Evolutionary conservation across 2,113 vertebrate genomes (phyloP).

Genomic region (Crotalus horridus): DNA sequence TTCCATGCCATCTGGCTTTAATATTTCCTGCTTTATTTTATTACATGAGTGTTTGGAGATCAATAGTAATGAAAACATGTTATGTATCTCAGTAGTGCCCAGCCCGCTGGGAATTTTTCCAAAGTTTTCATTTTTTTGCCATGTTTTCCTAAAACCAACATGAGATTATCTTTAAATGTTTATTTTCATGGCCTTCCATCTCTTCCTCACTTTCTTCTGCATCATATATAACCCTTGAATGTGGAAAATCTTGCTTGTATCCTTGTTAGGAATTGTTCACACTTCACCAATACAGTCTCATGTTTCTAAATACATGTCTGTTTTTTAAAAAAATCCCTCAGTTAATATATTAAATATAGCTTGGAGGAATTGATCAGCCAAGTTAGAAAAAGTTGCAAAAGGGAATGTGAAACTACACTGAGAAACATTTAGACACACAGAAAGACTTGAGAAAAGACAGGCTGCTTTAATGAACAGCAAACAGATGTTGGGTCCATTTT

Average conservation of each 20-base stretch:
- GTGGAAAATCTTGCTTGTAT: neutral
- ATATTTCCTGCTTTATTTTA: slow-evolving; percentile 21
- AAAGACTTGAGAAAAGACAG: neutral
- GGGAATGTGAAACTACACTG: neutral
- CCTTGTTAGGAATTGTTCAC: slow-evolving; percentile 30
- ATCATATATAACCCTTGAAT: neutral
- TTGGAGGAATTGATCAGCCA: slow-evolving; percentile 31
- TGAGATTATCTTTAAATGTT: neutral
- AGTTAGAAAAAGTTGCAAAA: neutral
- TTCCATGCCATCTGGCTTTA: neutral
- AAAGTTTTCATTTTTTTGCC: neutral
- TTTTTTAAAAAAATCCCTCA: slow-evolving; percentile 33
- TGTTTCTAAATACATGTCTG: slow-evolving; percentile 56
- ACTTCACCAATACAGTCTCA: slow-evolving; percentile 34
- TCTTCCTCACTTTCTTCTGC: neutral
- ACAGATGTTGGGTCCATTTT: neutral
- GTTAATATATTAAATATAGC: slow-evolving; percentile 30
- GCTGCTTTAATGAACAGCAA: neutral
- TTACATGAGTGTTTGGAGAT: neutral
- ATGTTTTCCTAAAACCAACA: neutral
- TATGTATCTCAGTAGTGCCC: neutral
- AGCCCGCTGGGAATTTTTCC: neutral
- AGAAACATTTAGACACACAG: slow-evolving; percentile 4
- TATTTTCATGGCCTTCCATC: neutral
- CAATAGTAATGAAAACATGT: neutral